phyloP scores from a whole-genome alignment of 2,888 invertebrate genomes.

The Smittia aterrima region DNA sequence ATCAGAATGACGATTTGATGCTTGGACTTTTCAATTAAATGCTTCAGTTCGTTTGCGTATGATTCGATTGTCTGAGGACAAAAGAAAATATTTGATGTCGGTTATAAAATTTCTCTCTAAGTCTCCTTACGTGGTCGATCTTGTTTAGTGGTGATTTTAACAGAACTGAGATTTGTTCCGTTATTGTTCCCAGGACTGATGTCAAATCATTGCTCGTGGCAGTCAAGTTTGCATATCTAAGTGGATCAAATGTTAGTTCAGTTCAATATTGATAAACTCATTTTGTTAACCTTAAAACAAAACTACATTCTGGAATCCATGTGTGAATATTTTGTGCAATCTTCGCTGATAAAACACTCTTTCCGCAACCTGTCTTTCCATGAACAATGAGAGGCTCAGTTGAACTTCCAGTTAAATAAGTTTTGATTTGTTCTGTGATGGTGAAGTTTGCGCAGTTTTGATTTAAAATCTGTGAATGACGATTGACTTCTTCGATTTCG shows the following conservation, averaged over 20 bases:
- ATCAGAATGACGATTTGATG: conserved; percentile 69
- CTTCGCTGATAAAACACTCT: conserved; percentile 75
- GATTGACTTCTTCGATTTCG: conserved; percentile 69
- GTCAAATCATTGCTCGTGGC: conserved; percentile 50
- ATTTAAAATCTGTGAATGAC: conserved; percentile 65
- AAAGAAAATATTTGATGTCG: not conserved
- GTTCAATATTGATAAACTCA: not conserved
- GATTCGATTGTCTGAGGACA: conserved; percentile 65
- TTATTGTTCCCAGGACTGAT: conserved; percentile 67
- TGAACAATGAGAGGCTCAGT: conserved; percentile 68
- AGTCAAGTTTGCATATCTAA: conserved; percentile 51
- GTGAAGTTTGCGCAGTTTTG: conserved; percentile 58
- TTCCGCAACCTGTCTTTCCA: conserved; percentile 79
- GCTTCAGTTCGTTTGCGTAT: conserved; percentile 62
- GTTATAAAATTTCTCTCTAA: not conserved
- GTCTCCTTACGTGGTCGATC: conserved; percentile 59
- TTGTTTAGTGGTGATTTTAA: conserved; percentile 65
- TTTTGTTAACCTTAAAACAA: conserved; percentile 51
- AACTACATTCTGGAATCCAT: conserved; percentile 63
- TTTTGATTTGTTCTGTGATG: conserved; percentile 51
- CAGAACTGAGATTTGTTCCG: conserved; percentile 71
- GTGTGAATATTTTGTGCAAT: conserved; percentile 65
- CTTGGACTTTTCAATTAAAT: conserved; percentile 48
- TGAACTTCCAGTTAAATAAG: conserved; percentile 63
- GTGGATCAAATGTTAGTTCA: not conserved